Evolutionary conservation across 2,797 vertebrate species (phyloP).

Genomic region (Propithecus perrieri): DNA sequence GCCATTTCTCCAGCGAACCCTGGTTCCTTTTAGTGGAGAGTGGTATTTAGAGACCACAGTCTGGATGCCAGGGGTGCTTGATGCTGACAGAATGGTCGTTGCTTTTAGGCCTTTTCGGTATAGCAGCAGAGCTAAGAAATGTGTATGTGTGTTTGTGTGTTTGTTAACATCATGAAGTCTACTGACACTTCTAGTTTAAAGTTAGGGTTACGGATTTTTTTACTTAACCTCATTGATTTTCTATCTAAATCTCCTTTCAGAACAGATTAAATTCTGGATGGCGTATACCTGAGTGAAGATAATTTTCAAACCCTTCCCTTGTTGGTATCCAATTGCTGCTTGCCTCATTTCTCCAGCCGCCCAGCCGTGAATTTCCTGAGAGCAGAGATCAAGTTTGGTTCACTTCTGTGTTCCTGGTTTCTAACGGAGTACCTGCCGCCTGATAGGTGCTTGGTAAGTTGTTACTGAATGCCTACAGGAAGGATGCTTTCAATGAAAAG

Average conservation of each 20-base stretch:
- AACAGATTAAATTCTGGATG: neutral
- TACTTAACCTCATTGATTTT: neutral
- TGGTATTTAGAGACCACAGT: slow-evolving; percentile 29
- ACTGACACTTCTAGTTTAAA: neutral
- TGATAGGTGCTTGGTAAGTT: neutral
- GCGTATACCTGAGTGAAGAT: neutral
- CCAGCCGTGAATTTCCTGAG: neutral
- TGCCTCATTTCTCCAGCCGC: neutral
- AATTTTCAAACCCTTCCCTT: neutral
- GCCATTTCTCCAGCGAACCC: neutral
- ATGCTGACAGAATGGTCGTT: neutral
- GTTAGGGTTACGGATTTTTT: neutral
- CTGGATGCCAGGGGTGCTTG: neutral
- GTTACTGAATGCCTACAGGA: neutral
- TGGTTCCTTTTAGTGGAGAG: neutral
- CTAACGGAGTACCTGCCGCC: neutral
- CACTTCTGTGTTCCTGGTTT: neutral
- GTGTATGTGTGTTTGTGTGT: neutral
- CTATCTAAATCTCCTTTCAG: slow-evolving; percentile 21
- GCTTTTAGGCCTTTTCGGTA: neutral
- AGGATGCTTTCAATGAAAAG: neutral
- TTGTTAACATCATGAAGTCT: neutral
- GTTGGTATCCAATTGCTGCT: neutral
- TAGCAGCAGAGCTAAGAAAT: neutral
- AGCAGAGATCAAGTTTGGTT: neutral